Evolutionary conservation across 2,113 vertebrate genomes (phyloP).

Genomic region (Cyprinodon variegatus): DNA sequence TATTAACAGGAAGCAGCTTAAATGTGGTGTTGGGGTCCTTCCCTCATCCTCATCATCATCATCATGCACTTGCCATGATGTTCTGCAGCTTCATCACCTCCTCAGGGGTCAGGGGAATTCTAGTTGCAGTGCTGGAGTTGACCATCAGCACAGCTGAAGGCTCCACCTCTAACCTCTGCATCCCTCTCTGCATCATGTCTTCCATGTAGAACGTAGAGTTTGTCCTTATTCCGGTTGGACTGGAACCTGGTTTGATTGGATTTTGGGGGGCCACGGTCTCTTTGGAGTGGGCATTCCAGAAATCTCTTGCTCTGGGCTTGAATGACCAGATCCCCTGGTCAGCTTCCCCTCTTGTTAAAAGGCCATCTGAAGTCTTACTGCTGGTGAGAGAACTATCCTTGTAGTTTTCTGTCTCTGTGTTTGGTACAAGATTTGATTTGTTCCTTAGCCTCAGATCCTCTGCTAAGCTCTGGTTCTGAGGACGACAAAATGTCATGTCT

Average conservation of each 20-base stretch:
- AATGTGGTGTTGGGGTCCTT: constrained; percentile 22
- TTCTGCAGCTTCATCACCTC: constrained; percentile 73
- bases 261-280: not conserved
- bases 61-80: constrained; percentile 64
- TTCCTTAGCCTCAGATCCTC: constrained; percentile 29
- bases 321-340: constrained; percentile 9
- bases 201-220: not conserved
- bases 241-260: constrained; percentile 1
- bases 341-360: constrained; percentile 7
- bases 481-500: constrained; percentile 32
- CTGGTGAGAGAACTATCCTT: not conserved
- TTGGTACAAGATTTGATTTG: not conserved
- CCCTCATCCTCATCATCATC: constrained; percentile 17
- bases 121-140: constrained; percentile 40
- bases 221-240: constrained; percentile 2
- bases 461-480: constrained; percentile 2
- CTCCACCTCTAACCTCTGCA: not conserved
- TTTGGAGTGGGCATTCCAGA: constrained; percentile 25
- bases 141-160: constrained; percentile 16
- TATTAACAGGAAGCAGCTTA: constrained; percentile 18
- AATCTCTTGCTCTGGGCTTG: constrained; percentile 10
- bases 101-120: constrained; percentile 64
- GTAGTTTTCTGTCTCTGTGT: accelerated
- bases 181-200: not conserved
- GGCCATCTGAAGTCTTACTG: constrained; percentile 9